Base-by-base conservation (phyloP, 2,888 invertebrate species). In the Empis stercorea region DNA sequence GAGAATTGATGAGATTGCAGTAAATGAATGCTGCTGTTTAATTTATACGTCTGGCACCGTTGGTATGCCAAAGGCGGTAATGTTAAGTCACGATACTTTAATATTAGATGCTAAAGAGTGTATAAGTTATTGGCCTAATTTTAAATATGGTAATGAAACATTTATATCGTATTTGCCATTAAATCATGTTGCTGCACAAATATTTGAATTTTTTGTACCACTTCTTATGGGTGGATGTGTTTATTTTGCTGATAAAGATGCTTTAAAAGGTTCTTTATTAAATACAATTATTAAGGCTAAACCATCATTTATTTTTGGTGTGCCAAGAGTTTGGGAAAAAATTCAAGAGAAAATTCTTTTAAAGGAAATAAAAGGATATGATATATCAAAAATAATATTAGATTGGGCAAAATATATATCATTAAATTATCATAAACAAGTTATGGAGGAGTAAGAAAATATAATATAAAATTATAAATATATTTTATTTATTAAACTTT, bases 311-410 rank as follows among this genome's bases (percentile, higher is more conserved):
- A 84, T 94, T 58, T 70, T 93, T 44, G 92, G 82, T 0, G 93
- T 94, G 1, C 94, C 94, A 1, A 74, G 94, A 51, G 87, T 94
- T 1, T 94, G 84, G 81, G 94, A 94, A 66, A 94, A 94, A 68
- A 87, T 95, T 61, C 76, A 84, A 57, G 94, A 93, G 59, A 84
- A 81, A 60, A 82, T 94, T 71, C 73, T 79, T 60, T 73, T 77
- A 1, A 76, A 83, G 0, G 87, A 83, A 3, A 75, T 79, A 1
- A 75, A 80, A 42, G 80, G 79, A 43, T 80, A 83, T 1, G 70
- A 73, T 2, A 51, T 88, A 1, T 84, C 83, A 60, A 79, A 77
- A 47, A 74, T 76, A 53, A 76, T 93, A 32, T 73, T 78, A 4
- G 65, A 67, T 14, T 81, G 80, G 79, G 84, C 85, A 0, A 81